These are phyloP conservation scores for Epiblema foenella DNA, from an alignment of 2,888 invertebrate species.

Conservation along the genomic window DNA sequence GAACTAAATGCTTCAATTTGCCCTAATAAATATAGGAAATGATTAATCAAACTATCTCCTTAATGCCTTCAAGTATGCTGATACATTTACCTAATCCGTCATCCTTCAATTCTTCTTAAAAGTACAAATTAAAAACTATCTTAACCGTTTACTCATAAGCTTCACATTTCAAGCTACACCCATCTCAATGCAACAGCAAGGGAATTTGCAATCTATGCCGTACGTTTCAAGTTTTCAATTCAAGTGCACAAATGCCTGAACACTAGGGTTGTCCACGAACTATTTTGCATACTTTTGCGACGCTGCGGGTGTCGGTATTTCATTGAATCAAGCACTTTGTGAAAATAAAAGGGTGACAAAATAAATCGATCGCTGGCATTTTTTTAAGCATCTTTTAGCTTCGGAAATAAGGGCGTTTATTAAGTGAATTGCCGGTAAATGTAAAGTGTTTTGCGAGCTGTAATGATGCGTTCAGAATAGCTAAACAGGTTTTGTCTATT, in stretches of 20 bases:
- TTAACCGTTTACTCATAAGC: conserved; percentile 45
- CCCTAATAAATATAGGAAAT: conserved; percentile 59
- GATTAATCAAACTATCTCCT: conserved; percentile 67
- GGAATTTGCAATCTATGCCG: background rate
- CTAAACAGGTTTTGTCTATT: conserved; percentile 82
- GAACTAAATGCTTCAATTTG: conserved; percentile 52
- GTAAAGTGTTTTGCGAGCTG: conserved; percentile 39
- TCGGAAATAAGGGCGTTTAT: conserved; percentile 13
- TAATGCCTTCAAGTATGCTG: conserved; percentile 50
- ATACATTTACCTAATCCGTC: conserved; percentile 72
- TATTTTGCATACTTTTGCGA: conserved; percentile 69
- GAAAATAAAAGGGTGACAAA: conserved; percentile 53
- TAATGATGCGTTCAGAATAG: conserved; percentile 77
- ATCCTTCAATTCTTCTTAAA: conserved; percentile 48
- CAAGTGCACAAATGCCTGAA: conserved; percentile 18
- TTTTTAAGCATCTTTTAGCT: background rate
- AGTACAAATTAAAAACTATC: conserved; percentile 32
- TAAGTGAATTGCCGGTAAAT: conserved; percentile 9
- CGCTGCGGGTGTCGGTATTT: conserved; percentile 65
- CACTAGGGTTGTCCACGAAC: conserved; percentile 54
- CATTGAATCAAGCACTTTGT: conserved; percentile 55
- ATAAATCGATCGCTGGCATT: background rate
- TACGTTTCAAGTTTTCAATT: background rate
- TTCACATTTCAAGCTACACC: conserved; percentile 31
- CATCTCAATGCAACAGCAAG: background rate